phyloP scores from a whole-genome alignment of 2,797 vertebrate species.

The Typhlichthys eigenmanni region DNA sequence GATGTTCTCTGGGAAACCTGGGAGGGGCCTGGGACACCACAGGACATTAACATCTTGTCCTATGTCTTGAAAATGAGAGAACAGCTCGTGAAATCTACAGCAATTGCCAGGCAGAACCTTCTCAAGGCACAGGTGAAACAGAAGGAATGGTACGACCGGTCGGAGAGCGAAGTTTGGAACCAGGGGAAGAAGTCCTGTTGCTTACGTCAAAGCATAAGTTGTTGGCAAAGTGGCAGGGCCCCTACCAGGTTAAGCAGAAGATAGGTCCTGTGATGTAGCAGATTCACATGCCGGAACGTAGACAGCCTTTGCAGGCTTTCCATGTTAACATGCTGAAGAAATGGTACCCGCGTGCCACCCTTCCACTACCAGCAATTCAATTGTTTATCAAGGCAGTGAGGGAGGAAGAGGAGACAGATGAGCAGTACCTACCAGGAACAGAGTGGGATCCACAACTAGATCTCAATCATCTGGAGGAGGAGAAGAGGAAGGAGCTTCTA shows the following conservation, averaged over 20 bases:
- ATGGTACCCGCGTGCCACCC: background rate
- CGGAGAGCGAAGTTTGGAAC: background rate
- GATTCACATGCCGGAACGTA: constrained; percentile 1
- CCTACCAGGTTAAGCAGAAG: constrained; percentile 9
- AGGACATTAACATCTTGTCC: background rate
- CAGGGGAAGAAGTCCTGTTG: background rate
- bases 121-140: background rate
- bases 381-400: background rate
- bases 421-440: background rate
- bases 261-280: background rate
- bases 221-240: constrained; percentile 13
- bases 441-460: background rate
- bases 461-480: background rate
- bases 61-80: background rate
- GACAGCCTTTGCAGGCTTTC: constrained; percentile 7
- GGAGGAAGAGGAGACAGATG: background rate
- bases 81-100: background rate
- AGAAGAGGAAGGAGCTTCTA: background rate
- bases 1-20: background rate
- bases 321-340: constrained; percentile 14
- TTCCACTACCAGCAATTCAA: background rate
- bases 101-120: background rate
- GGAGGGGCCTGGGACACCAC: background rate
- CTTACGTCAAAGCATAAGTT: background rate
- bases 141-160: background rate